Evolutionary conservation across 2,888 invertebrate genomes (phyloP).

Genomic region (Cinara cedri): DNA sequence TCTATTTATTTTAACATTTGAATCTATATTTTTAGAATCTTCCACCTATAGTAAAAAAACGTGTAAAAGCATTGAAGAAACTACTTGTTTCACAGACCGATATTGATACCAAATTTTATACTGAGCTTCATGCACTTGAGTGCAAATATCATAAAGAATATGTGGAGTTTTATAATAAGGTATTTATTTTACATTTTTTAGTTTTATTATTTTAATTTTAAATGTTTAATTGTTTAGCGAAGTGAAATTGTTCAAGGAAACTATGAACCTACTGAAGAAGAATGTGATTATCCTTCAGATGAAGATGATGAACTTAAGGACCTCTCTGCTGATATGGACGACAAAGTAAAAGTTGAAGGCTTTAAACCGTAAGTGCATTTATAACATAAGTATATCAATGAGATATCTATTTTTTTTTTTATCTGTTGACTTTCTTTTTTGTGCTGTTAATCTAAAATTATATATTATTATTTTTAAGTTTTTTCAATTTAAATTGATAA

Average conservation of each 20-base stretch:
- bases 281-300: slow-evolving; percentile 87
- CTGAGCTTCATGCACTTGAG: slow-evolving; percentile 91
- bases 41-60: slow-evolving; percentile 77
- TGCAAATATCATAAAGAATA: slow-evolving; percentile 85
- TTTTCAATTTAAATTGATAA: too few species aligned
- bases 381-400: slow-evolving; percentile 61
- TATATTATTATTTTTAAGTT: too few species aligned
- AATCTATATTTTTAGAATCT: slow-evolving; percentile 64
- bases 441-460: too few species aligned
- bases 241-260: slow-evolving; percentile 65
- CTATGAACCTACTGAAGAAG: slow-evolving; percentile 88
- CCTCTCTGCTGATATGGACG: slow-evolving; percentile 67
- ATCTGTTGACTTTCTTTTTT: too few species aligned
- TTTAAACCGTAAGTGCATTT: slow-evolving; percentile 60
- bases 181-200: slow-evolving; percentile 62
- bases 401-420: background rate
- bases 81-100: slow-evolving; percentile 83
- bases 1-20: background rate
- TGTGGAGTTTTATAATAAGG: slow-evolving; percentile 80
- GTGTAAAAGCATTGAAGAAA: slow-evolving; percentile 84
- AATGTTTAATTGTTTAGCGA: slow-evolving; percentile 46
- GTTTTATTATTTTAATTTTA: background rate
- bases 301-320: slow-evolving; percentile 76
- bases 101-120: slow-evolving; percentile 90
- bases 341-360: slow-evolving; percentile 71